These are phyloP conservation scores for Busseola fusca DNA, from an alignment of 2,888 invertebrate species.

Conservation along the genomic window DNA sequence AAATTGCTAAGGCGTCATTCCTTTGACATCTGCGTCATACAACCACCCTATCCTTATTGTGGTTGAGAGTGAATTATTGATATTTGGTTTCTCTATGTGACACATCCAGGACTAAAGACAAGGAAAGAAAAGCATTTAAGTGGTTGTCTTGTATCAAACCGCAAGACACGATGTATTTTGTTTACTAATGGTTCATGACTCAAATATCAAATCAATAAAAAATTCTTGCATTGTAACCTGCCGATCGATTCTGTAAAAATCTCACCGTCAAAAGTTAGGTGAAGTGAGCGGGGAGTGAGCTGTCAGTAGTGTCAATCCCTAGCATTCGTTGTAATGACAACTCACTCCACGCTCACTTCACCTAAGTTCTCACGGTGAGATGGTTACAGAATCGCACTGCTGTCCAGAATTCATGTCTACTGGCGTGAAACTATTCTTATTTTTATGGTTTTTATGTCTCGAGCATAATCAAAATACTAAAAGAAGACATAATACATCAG, in stretches of 20 bases:
- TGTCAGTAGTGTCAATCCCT: no score
- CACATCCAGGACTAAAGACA: not conserved
- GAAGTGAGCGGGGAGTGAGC: no score
- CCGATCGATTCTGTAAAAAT: no score
- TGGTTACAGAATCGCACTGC: no score
- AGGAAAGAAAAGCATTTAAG: slow-evolving; percentile 19
- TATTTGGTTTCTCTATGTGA: not conserved
- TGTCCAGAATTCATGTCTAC: not conserved
- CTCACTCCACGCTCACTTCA: no score
- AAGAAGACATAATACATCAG: slow-evolving; percentile 3
- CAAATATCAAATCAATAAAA: not conserved
- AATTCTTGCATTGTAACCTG: not conserved
- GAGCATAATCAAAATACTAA: not conserved
- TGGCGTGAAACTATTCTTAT: not conserved
- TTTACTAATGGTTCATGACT: slow-evolving; percentile 5
- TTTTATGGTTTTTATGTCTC: not conserved
- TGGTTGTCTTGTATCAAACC: slow-evolving; percentile 10
- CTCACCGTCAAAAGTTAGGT: no score
- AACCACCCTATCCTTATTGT: not conserved
- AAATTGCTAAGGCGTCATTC: not conserved
- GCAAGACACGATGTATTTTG: slow-evolving; percentile 2
- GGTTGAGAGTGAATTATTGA: not conserved
- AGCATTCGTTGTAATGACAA: no score
- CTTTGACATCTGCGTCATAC: slow-evolving; percentile 7
- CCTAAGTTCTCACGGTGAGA: no score